These are phyloP conservation scores for Ophioderma brevispina DNA, from an alignment of 35 echinoderm and acorn worm species.

Conservation along the genomic window DNA sequence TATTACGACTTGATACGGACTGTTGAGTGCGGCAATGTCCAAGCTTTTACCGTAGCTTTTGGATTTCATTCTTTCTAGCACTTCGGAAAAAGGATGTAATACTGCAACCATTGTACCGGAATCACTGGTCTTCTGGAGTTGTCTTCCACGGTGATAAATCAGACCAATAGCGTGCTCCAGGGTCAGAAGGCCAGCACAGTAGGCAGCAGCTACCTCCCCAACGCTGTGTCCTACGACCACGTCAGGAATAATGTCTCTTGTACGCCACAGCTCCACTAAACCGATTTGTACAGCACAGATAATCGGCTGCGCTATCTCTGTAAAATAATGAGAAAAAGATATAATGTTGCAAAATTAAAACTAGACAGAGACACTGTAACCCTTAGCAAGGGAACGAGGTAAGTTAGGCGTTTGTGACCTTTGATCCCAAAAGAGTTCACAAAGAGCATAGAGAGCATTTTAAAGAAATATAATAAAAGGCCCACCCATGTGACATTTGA, in stretches of 20 bases:
- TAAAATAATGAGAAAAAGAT: not conserved
- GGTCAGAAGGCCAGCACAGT: slow-evolving; percentile 52
- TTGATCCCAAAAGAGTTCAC: too few relatives aligned
- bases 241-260: slow-evolving; percentile 22
- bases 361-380: too few relatives aligned
- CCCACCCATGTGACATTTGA: too few relatives aligned
- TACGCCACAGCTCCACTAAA: slow-evolving; percentile 36
- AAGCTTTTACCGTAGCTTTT: slow-evolving; percentile 1
- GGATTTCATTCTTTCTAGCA: not conserved
- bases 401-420: too few relatives aligned
- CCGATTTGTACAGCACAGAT: slow-evolving; percentile 62
- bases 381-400: too few relatives aligned
- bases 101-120: slow-evolving; percentile 67
- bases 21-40: slow-evolving; percentile 75
- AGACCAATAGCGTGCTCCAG: slow-evolving; percentile 46
- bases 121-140: slow-evolving; percentile 35
- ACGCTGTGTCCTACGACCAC: slow-evolving; percentile 71
- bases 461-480: too few relatives aligned
- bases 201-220: too few relatives aligned
- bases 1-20: slow-evolving; percentile 25
- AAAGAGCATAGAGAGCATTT: too few relatives aligned
- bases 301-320: slow-evolving; percentile 63
- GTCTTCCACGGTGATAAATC: slow-evolving; percentile 52
- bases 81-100: not conserved
- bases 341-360: too few relatives aligned